These are phyloP conservation scores for Catharus ustulatus DNA, from an alignment of 2,797 vertebrate species.

Conservation along the genomic window DNA sequence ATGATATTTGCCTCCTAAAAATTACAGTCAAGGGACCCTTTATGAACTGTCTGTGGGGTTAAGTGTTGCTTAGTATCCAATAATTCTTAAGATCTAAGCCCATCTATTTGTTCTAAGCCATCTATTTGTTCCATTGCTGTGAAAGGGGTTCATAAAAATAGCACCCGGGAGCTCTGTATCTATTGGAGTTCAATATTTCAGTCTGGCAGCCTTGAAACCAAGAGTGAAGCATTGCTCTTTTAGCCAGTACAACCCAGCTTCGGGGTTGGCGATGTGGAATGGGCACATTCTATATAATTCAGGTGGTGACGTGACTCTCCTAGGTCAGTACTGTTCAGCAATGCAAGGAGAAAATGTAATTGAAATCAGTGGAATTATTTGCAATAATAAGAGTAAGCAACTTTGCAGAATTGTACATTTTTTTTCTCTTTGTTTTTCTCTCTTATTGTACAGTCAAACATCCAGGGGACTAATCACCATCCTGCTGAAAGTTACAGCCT, in stretches of 20 bases:
- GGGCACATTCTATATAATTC: neutral
- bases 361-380: neutral
- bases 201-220: neutral
- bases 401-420: neutral
- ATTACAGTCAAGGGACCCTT: neutral
- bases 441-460: neutral
- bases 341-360: neutral
- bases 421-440: neutral
- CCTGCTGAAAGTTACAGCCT: neutral
- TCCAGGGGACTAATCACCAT: neutral
- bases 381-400: neutral
- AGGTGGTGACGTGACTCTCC: neutral
- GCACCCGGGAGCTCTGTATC: neutral
- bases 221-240: neutral
- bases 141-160: constrained; percentile 43
- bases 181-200: constrained; percentile 48
- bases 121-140: neutral
- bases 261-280: neutral
- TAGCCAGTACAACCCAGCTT: neutral
- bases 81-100: neutral
- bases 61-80: neutral
- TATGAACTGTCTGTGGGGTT: neutral
- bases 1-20: neutral
- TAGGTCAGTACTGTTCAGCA: neutral
- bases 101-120: neutral